These are phyloP conservation scores for Drosophila pseudoananassae DNA, from an alignment of 1,140 invertebrate genomes.

Conservation along the genomic window DNA sequence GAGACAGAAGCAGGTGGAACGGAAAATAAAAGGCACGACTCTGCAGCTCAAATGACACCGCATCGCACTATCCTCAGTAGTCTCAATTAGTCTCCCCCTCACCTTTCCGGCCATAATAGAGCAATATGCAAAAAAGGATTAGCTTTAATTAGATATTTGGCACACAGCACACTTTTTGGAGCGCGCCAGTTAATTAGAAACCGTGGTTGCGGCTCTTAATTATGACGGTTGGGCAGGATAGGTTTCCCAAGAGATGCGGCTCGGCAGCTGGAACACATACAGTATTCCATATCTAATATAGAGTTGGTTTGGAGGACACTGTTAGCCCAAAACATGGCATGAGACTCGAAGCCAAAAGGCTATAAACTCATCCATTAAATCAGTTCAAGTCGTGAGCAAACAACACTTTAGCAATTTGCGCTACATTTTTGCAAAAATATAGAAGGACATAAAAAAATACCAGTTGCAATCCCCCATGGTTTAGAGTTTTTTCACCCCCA, in stretches of 20 bases:
- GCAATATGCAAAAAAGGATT: slow-evolving; percentile 64
- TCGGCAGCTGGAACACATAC: neutral
- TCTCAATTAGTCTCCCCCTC: slow-evolving; percentile 6
- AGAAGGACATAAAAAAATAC: slow-evolving; percentile 15
- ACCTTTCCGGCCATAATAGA: slow-evolving; percentile 1
- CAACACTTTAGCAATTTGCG: slow-evolving; percentile 6
- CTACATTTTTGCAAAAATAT: slow-evolving; percentile 15
- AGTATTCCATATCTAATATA: neutral
- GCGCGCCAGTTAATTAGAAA: slow-evolving; percentile 57
- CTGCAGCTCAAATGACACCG: slow-evolving; percentile 43
- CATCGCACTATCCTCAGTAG: slow-evolving; percentile 20
- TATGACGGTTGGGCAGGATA: slow-evolving; percentile 32
- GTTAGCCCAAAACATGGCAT: neutral
- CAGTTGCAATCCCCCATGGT: slow-evolving; percentile 26
- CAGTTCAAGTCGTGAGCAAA: slow-evolving; percentile 20
- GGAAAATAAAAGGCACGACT: slow-evolving; percentile 22
- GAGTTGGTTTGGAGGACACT: neutral
- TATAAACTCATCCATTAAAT: slow-evolving; percentile 15
- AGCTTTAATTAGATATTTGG: slow-evolving; percentile 67
- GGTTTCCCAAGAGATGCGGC: slow-evolving; percentile 1
- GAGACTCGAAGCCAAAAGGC: neutral
- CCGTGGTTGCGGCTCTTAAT: slow-evolving; percentile 37
- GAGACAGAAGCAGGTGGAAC: slow-evolving; percentile 12
- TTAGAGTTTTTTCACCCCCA: slow-evolving; percentile 19
- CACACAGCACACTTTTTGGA: slow-evolving; percentile 36